A percentile compares a stretch with the other conserved stretches of the same genome.
These are phyloP conservation scores for Sinohyriopsis cumingii DNA, from an alignment of 2,888 invertebrate genomes.

Conservation along the genomic window DNA sequence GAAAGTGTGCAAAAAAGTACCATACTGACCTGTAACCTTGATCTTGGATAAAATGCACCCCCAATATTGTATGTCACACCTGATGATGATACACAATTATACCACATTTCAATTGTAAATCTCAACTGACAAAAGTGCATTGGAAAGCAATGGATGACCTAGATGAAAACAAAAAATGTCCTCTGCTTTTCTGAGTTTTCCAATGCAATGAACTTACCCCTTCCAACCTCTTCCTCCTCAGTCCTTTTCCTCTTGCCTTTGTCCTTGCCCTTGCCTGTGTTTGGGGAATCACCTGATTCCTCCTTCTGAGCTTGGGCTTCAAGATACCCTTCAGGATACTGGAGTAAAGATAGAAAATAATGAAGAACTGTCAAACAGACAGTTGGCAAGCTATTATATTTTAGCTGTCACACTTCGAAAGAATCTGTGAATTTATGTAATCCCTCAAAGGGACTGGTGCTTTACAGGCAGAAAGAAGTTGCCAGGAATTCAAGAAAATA, in stretches of 20 bases:
- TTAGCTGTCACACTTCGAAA: background rate
- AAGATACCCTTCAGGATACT: slow-evolving; percentile 84
- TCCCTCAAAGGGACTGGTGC: background rate
- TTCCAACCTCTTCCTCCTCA: slow-evolving; percentile 31
- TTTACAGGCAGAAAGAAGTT: background rate
- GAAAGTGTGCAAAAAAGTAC: too few relatives aligned
- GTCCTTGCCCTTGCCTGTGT: slow-evolving; percentile 57
- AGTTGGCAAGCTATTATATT: background rate
- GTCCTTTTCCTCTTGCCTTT: slow-evolving; percentile 54
- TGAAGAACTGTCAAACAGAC: background rate
- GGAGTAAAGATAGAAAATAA: slow-evolving; percentile 30
- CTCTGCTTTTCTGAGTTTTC: background rate
- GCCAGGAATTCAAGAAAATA: too few relatives aligned
- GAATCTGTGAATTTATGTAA: background rate
- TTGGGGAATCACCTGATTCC: slow-evolving; percentile 36
- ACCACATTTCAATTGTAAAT: too few relatives aligned
- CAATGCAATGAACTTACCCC: background rate
- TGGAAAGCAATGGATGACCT: too few relatives aligned
- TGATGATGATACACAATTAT: too few relatives aligned
- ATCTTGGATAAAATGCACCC: too few relatives aligned
- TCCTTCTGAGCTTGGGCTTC: slow-evolving; percentile 77
- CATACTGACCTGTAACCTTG: too few relatives aligned
- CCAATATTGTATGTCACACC: too few relatives aligned
- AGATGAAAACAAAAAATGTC: too few relatives aligned
- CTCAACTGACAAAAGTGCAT: too few relatives aligned